Percentiles rank a stretch among this genome's conserved stretches.
These are phyloP conservation scores for Onthophagus sagittarius DNA, from an alignment of 2,888 invertebrate genomes.

Conservation along the genomic window DNA sequence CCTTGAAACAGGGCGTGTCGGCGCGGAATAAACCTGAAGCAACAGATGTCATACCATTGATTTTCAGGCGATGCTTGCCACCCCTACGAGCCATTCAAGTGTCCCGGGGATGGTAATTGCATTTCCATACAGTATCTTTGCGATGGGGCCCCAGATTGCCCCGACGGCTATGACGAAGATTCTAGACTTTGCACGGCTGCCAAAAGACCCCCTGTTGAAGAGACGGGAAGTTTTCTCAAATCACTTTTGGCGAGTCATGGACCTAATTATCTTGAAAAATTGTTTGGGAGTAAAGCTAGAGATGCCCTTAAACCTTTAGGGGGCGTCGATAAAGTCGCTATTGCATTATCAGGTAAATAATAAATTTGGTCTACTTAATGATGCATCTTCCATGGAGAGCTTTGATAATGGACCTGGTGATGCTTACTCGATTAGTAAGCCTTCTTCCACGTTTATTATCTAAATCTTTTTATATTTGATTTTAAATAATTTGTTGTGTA, in stretches of 20 bases:
- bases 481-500: background rate
- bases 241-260: slow-evolving; percentile 92
- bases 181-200: slow-evolving; percentile 93
- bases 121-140: slow-evolving; percentile 96
- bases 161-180: slow-evolving; percentile 94
- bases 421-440: background rate
- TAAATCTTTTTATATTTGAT: background rate
- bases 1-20: slow-evolving; percentile 20
- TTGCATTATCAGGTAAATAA: slow-evolving; percentile 89
- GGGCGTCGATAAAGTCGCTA: slow-evolving; percentile 93
- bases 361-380: slow-evolving; percentile 15
- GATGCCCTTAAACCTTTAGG: slow-evolving; percentile 89
- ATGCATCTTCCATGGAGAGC: background rate
- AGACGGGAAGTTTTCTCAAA: slow-evolving; percentile 92
- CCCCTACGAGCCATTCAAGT: slow-evolving; percentile 95
- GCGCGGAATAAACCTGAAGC: background rate
- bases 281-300: slow-evolving; percentile 91
- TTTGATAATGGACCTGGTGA: background rate
- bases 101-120: slow-evolving; percentile 89
- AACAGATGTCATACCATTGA: slow-evolving; percentile 15
- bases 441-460: background rate
- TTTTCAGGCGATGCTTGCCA: slow-evolving; percentile 72
- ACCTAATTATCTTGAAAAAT: slow-evolving; percentile 92
- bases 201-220: slow-evolving; percentile 94
- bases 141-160: slow-evolving; percentile 91